A percentile compares a stretch with the other conserved stretches of the same genome.
Conservation (phyloP, 2,888 invertebrate genomes). For the Chrysolina oricalcia region DNA sequence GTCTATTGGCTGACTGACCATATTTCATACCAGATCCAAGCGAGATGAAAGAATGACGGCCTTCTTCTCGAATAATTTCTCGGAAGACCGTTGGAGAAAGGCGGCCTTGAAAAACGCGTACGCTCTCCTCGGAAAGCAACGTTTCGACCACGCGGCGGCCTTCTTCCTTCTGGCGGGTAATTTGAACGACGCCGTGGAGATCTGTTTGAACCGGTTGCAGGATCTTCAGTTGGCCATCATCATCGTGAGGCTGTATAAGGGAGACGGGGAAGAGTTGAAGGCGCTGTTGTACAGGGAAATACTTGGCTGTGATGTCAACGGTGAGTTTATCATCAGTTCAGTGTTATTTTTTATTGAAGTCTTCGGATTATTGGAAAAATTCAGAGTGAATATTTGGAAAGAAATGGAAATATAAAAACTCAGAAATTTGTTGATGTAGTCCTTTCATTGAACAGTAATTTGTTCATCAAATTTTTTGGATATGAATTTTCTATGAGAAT, state of each 20-base stretch:
- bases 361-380: neutral
- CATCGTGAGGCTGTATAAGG: constrained; percentile 93
- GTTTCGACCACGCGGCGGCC: constrained; percentile 98
- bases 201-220: constrained; percentile 91
- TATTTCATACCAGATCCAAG: constrained; percentile 76
- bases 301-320: constrained; percentile 81
- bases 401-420: too few species aligned
- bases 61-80: constrained; percentile 97
- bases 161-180: constrained; percentile 97
- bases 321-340: constrained; percentile 52
- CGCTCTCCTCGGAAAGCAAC: constrained; percentile 92
- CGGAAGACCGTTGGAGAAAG: constrained; percentile 94
- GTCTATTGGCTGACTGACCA: neutral
- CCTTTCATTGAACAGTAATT: too few species aligned
- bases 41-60: constrained; percentile 93
- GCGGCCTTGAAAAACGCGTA: constrained; percentile 99
- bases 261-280: constrained; percentile 82
- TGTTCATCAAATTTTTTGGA: too few species aligned
- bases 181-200: constrained; percentile 96
- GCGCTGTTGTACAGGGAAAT: constrained; percentile 87
- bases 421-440: too few species aligned
- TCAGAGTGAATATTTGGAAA: too few species aligned
- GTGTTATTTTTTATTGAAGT: too few species aligned
- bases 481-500: too few species aligned
- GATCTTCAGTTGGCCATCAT: constrained; percentile 97